phyloP scores from a whole-genome alignment of 2,797 vertebrate genomes.

The Gorsachius magnificus region DNA sequence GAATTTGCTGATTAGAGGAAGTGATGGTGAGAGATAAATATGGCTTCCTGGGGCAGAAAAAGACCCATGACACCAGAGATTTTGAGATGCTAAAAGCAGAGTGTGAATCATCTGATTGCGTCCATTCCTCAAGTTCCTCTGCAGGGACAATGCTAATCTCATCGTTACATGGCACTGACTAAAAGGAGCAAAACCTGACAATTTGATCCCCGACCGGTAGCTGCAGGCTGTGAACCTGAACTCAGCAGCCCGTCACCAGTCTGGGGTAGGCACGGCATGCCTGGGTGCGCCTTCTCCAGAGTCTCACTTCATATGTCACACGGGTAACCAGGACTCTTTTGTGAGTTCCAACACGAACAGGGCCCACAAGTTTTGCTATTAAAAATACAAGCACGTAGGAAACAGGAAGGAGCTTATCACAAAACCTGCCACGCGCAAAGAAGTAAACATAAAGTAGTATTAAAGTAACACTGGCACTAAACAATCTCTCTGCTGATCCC shows the following conservation, averaged over 20 bases:
- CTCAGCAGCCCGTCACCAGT: not conserved
- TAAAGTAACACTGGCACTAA: not conserved
- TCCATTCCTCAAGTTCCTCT: constrained; percentile 56
- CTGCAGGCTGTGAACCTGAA: not conserved
- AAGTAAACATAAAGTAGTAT: not conserved
- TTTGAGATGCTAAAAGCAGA: constrained; percentile 31
- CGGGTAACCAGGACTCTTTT: not conserved
- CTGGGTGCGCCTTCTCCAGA: not conserved
- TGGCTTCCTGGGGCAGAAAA: constrained; percentile 25
- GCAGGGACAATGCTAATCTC: constrained; percentile 13
- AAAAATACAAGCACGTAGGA: not conserved
- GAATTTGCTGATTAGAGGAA: constrained; percentile 48
- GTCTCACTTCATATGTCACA: not conserved
- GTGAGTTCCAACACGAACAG: not conserved
- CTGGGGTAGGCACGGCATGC: rapidly evolving
- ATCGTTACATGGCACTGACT: constrained; percentile 17
- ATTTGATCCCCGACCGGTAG: not conserved
- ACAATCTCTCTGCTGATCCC: not conserved
- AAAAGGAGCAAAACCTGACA: not conserved
- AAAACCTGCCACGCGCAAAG: not conserved
- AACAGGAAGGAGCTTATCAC: not conserved
- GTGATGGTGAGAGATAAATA: constrained; percentile 51
- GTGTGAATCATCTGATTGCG: constrained; percentile 35
- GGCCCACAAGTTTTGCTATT: not conserved
- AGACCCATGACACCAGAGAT: not conserved